A percentile compares a stretch with the other conserved stretches of the same genome.
Conservation (phyloP, 2,797 vertebrate species). For the Chaenodraco wilsoni region DNA sequence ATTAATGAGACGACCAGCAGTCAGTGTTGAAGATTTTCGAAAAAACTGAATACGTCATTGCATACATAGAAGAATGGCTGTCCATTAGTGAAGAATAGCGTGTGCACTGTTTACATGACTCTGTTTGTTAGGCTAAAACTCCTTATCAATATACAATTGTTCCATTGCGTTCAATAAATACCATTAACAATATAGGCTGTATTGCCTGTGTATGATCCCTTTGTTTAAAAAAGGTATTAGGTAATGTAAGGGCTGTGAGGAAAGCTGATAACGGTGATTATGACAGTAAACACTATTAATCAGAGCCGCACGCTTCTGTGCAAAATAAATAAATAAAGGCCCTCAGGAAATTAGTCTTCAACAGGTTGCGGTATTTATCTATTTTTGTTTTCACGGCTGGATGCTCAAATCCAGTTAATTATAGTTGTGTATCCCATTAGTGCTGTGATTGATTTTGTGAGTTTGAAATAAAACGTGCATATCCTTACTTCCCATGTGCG, state of each 20-base stretch:
- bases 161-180: slow-evolving; percentile 30
- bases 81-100: slow-evolving; percentile 22
- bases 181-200: neutral
- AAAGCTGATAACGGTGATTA: slow-evolving; percentile 60
- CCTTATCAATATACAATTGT: slow-evolving; percentile 28
- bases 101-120: slow-evolving; percentile 5
- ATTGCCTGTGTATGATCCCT: slow-evolving; percentile 21
- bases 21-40: neutral
- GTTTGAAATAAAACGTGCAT: slow-evolving; percentile 59
- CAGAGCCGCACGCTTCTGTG: slow-evolving; percentile 31
- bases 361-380: slow-evolving; percentile 74
- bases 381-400: slow-evolving; percentile 69
- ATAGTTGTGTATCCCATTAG: slow-evolving; percentile 78
- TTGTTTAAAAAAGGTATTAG: slow-evolving; percentile 52
- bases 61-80: slow-evolving; percentile 12
- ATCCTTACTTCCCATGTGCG: slow-evolving; percentile 52
- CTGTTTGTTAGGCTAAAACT: slow-evolving; percentile 10
- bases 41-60: neutral
- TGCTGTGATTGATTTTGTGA: slow-evolving; percentile 72
- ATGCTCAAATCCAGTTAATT: slow-evolving; percentile 75
- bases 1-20: slow-evolving; percentile 33
- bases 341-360: slow-evolving; percentile 63
- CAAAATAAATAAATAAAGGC: slow-evolving; percentile 59
- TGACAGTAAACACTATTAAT: slow-evolving; percentile 68
- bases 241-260: slow-evolving; percentile 37